Base-by-base conservation (phyloP, 37 sponge, comb jelly and placozoan species). In the Spongilla lacustris region DNA sequence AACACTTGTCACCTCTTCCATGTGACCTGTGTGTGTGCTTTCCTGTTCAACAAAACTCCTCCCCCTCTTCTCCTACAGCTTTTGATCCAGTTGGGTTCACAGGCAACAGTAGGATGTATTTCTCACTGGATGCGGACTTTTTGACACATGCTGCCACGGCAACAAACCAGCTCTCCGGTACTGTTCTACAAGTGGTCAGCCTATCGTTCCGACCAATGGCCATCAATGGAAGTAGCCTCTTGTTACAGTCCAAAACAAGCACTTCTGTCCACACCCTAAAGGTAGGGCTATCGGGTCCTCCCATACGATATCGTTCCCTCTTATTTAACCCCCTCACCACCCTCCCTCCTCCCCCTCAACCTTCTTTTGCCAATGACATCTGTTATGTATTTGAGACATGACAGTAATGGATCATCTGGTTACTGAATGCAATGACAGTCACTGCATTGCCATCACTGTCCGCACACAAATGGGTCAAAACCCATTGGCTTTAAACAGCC, bases 161-260 rank as follows among this genome's bases (percentile, higher is more conserved):
- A 58, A 17, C 58, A 17, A 41, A n/a, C n/a, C n/a, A n/a, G n/a
- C 46, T 8, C 58, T 19, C 58, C 13, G 21, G 27, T 21, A 12
- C 29, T 72, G 29, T 34, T 0, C 2, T 87, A 5, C 90, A 90
- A 69, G 31, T 50, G 23, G 75, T 91, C 29, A 41, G 71, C 25
- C 5, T 91, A 50, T 36, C 49, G 2, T 91, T 91, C 76, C 75
- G 76, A 37, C 83, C 68, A 21, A 50, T 72, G 23, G 66, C 50
- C 11, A 12, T 76, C 13, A 26, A 79, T 9, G 21, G 69, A 0
- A 50, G 28, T 4, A 66, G 79, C 27, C n/a, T 85, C 0, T 38
- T 91, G 36, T 79, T 91, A 67, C 71, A 77, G 73, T 91, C 91
- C 19, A 36, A 46, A 58, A 91, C 91, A 30, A 73, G 34, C 4